phyloP scores from a whole-genome alignment of 2,888 invertebrate species.

The Hartigia nigra region DNA sequence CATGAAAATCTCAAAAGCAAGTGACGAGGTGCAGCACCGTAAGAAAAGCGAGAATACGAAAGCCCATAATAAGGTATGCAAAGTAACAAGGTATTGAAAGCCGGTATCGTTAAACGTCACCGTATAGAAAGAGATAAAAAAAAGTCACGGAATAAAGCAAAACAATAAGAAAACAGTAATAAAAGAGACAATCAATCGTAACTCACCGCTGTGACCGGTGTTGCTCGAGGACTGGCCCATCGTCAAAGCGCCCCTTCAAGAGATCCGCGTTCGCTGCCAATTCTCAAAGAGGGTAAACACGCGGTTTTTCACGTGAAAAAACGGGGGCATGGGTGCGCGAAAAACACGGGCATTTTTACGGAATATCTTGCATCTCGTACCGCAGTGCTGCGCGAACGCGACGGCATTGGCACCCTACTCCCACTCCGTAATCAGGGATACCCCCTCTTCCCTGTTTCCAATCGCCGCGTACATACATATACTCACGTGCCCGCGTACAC shows the following conservation, averaged over 20 bases:
- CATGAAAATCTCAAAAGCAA: slow-evolving; percentile 25
- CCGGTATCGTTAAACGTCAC: neutral
- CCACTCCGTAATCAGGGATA: neutral
- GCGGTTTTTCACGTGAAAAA: slow-evolving; percentile 42
- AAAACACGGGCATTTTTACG: slow-evolving; percentile 47
- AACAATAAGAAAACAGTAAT: slow-evolving; percentile 3
- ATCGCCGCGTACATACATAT: neutral
- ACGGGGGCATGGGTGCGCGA: slow-evolving; percentile 42
- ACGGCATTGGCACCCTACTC: neutral
- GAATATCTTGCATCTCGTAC: slow-evolving; percentile 49
- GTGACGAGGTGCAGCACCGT: neutral
- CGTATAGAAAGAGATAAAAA: neutral
- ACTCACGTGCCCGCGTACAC: neutral
- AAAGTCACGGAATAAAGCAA: neutral
- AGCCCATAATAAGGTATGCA: neutral
- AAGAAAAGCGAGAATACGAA: neutral
- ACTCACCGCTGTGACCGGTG: slow-evolving; percentile 63
- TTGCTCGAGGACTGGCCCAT: slow-evolving; percentile 64
- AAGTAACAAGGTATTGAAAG: neutral
- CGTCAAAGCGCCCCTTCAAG: slow-evolving; percentile 33
- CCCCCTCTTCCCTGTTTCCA: too few relatives aligned
- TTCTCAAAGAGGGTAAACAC: slow-evolving; percentile 1
- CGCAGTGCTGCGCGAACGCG: slow-evolving; percentile 25
- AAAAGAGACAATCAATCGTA: slow-evolving; percentile 19
- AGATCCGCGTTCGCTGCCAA: neutral